These are phyloP conservation scores for Coelinius sp. DNA, from an alignment of 2,888 invertebrate species.

Conservation along the genomic window DNA sequence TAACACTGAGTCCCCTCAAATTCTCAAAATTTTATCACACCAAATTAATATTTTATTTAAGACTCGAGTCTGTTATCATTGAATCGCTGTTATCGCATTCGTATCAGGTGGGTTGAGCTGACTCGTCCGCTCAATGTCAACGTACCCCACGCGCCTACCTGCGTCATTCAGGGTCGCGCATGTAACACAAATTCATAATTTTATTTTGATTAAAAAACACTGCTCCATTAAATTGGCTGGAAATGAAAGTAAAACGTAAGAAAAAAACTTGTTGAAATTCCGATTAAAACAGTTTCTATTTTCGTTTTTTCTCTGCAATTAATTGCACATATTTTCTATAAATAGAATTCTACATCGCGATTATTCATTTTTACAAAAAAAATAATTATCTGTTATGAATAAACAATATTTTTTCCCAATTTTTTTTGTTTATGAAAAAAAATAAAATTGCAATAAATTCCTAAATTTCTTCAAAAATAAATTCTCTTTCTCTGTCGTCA, in stretches of 20 bases:
- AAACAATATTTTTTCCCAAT: neutral
- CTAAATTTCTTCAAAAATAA: too few relatives aligned
- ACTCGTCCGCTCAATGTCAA: slow-evolving; percentile 25
- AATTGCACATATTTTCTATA: neutral
- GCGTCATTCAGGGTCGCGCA: slow-evolving; percentile 4
- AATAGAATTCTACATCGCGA: neutral
- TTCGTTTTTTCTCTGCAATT: neutral
- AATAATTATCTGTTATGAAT: neutral
- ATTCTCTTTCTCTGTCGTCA: too few relatives aligned
- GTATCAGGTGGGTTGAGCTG: slow-evolving; percentile 14
- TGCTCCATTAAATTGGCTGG: neutral
- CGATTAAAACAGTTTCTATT: neutral
- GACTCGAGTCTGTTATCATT: neutral
- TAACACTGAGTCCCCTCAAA: neutral
- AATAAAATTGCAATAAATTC: too few relatives aligned
- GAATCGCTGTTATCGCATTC: slow-evolving; percentile 18
- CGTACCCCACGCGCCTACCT: slow-evolving; percentile 7
- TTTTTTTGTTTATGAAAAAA: too few relatives aligned
- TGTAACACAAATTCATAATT: neutral
- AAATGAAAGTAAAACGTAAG: neutral
- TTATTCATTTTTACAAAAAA: neutral
- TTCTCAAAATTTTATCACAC: neutral
- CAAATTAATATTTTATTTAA: neutral
- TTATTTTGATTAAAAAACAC: neutral
- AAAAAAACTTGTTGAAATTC: neutral